Conservation (phyloP, 2,888 invertebrate genomes). For the Galeopsomyia nigrocyanea region DNA sequence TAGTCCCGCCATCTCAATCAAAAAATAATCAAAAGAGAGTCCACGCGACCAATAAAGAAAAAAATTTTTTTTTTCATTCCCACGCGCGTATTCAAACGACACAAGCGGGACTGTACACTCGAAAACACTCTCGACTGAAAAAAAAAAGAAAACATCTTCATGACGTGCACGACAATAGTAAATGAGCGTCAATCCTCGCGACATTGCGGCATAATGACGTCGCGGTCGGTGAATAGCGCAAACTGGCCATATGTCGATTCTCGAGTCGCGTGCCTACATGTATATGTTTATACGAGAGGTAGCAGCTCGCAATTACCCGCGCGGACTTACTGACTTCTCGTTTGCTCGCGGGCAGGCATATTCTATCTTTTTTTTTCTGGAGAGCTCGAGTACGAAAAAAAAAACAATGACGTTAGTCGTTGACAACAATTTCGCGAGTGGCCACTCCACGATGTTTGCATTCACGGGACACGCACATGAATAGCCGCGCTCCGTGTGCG, state of each 20-base stretch:
- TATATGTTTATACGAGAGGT: conserved; percentile 54
- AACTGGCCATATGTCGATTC: conserved; percentile 61
- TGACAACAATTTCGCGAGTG: conserved; percentile 25
- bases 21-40: conserved; percentile 4
- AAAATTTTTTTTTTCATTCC: neutral
- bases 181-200: conserved; percentile 32
- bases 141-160: conserved; percentile 1
- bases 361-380: neutral
- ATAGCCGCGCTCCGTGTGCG: neutral
- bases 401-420: conserved; percentile 2
- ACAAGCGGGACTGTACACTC: too few species aligned
- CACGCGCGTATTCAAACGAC: too few species aligned
- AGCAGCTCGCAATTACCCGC: conserved; percentile 13
- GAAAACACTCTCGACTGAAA: neutral
- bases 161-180: conserved; percentile 34
- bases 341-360: conserved; percentile 44
- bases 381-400: neutral
- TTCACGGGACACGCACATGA: too few species aligned
- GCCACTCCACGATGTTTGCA: neutral
- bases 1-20: too few species aligned
- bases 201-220: conserved; percentile 10
- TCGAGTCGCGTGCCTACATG: conserved; percentile 63
- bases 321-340: conserved; percentile 65
- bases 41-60: conserved; percentile 1
- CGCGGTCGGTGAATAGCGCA: neutral